Conservation (phyloP, 1,140 invertebrate genomes). For the Sitophilus oryzae region DNA sequence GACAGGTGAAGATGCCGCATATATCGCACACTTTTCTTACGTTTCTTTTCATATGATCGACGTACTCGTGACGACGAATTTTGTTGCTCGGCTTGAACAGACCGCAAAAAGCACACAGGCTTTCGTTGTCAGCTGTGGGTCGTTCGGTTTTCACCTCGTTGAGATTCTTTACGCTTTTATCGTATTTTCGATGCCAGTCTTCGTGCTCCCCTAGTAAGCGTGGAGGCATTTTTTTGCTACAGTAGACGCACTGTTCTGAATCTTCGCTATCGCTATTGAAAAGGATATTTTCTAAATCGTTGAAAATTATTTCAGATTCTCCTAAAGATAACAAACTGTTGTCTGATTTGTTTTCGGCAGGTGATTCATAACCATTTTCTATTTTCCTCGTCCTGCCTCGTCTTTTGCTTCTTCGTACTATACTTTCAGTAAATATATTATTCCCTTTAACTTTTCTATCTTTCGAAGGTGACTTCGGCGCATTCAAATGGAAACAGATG, state of each 20-base stretch:
- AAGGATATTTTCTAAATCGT: background rate
- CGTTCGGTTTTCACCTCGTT: background rate
- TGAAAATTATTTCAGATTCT: background rate
- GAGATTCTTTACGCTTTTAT: slow-evolving; percentile 5
- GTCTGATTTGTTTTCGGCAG: background rate
- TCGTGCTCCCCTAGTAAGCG: slow-evolving; percentile 14
- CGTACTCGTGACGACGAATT: slow-evolving; percentile 14
- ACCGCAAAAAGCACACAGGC: slow-evolving; percentile 19
- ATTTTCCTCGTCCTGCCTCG: background rate
- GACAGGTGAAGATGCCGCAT: slow-evolving; percentile 19
- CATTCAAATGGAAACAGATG: slow-evolving; percentile 13
- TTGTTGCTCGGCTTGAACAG: slow-evolving; percentile 15
- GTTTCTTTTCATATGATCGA: slow-evolving; percentile 13
- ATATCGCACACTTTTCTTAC: slow-evolving; percentile 22
- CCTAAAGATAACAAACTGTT: background rate
- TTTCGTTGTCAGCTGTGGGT: background rate
- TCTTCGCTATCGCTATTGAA: slow-evolving; percentile 5
- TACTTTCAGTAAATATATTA: no score
- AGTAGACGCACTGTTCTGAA: slow-evolving; percentile 14
- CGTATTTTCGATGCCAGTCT: slow-evolving; percentile 18
- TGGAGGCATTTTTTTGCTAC: background rate
- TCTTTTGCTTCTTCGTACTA: background rate
- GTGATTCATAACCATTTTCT: background rate
- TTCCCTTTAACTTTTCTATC: background rate
- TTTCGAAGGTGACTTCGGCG: background rate